Base-by-base conservation (phyloP, 1,140 invertebrate species). In the Antheraea pernyi region DNA sequence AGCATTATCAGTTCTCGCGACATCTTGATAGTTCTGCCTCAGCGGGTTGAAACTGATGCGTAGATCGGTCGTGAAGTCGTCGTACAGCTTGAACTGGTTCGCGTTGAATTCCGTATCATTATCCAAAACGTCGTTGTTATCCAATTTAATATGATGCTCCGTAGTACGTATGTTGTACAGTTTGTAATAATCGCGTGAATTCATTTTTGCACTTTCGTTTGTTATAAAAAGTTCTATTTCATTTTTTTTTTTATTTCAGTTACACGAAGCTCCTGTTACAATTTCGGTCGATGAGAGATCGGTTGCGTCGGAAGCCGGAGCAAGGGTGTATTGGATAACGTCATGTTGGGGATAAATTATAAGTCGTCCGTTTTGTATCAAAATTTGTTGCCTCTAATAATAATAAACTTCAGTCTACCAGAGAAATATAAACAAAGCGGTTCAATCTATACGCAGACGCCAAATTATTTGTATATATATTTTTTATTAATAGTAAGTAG, bases 61-160 rank as follows among this genome's bases (percentile, higher is more conserved):
- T 8, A 89, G 76, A 59, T 90, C 88, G 16, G 86, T 85, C 1
- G 85, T 83, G 78, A 92, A 91, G 73, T 91, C 90, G 66, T 92
- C 90, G 83, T 81, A 92, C 19, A 92, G 73, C 76, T 88, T 91
- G 80, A 88, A 92, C 74, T 87, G 84, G 75, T 92, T 92, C 48
- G 90, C 88, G 72, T 92, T 92, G 80, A 90, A 88, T 68, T 91
- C 90, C 0, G 88, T 87, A 22, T 88, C 90, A 77, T 92, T 92
- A 72, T 92, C 90, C 67, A 92, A 79, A 0, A 83, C 70, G 48
- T 86, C 83, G 69, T 74, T 80, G 63, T 75, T 81, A 67, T 69
- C 74, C 42, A 75, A 37, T 46, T 46, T 65, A 39, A 80, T 72
- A 10, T 84, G 22, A 30, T 30, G 22, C 22, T 30, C 82, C 9